Evolutionary conservation across 2,113 vertebrate species (phyloP).

Genomic region (Elanoides forficatus): DNA sequence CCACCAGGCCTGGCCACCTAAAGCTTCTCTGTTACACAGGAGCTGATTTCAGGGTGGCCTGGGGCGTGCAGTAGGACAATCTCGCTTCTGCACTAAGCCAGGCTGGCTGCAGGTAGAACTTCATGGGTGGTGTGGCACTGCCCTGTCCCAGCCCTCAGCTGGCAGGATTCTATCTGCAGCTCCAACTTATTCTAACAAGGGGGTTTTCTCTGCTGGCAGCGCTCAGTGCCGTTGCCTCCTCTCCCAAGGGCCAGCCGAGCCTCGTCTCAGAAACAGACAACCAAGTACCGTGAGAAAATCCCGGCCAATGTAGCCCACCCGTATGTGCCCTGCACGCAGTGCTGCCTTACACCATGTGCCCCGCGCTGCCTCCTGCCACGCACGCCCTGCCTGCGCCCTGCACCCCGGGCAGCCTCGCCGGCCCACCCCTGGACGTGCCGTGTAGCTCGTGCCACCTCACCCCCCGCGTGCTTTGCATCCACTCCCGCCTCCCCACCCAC

Average conservation of each 20-base stretch:
- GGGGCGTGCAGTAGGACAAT: fast-evolving
- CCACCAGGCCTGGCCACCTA: background rate
- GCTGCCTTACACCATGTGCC: background rate
- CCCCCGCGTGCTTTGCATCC: fast-evolving
- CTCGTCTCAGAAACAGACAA: background rate
- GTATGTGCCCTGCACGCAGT: fast-evolving
- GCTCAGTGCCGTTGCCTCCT: background rate
- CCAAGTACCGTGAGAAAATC: background rate
- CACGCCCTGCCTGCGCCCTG: background rate
- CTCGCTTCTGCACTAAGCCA: background rate
- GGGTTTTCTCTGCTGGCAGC: background rate
- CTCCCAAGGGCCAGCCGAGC: background rate
- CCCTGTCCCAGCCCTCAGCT: background rate
- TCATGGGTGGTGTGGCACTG: background rate
- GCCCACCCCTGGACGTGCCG: background rate
- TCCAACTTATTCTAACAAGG: background rate
- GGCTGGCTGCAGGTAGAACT: too few relatives aligned
- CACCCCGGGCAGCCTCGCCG: background rate
- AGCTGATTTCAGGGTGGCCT: background rate
- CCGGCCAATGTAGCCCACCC: fast-evolving
- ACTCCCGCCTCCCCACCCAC: fast-evolving
- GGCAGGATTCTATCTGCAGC: background rate
- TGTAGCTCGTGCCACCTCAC: background rate
- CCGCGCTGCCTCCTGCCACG: background rate
- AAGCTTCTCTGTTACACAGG: background rate